phyloP scores from a whole-genome alignment of 2,113 vertebrate species.

The Cairina moschata region DNA sequence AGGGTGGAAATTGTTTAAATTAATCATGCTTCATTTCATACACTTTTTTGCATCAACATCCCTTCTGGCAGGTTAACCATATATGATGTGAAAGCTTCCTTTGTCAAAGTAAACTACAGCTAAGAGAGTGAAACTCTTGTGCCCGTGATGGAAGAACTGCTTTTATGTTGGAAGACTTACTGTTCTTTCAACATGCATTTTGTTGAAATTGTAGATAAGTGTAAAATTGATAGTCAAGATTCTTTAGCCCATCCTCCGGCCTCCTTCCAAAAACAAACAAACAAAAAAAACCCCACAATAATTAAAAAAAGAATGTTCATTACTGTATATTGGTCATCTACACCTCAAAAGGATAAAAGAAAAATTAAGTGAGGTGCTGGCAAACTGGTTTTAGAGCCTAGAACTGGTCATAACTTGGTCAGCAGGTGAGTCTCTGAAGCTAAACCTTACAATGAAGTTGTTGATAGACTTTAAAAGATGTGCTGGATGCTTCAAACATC shows the following conservation, averaged over 20 bases:
- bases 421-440: neutral
- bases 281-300: too few relatives aligned
- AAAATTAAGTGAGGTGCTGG: neutral
- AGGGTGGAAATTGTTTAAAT: neutral
- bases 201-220: neutral
- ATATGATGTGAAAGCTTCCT: neutral
- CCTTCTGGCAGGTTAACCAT: neutral
- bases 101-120: neutral
- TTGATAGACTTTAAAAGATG: neutral
- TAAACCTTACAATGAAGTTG: neutral
- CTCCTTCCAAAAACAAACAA: neutral
- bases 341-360: neutral
- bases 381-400: neutral
- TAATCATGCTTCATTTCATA: accelerated
- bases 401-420: neutral
- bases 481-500: neutral
- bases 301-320: neutral
- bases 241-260: neutral
- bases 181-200: neutral
- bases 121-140: neutral
- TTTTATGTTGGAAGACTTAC: neutral
- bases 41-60: neutral
- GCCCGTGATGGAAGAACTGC: neutral
- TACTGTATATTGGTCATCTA: neutral
- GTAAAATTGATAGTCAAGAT: neutral